phyloP scores from a whole-genome alignment of 2,797 vertebrate species.

The Vultur gryphus region DNA sequence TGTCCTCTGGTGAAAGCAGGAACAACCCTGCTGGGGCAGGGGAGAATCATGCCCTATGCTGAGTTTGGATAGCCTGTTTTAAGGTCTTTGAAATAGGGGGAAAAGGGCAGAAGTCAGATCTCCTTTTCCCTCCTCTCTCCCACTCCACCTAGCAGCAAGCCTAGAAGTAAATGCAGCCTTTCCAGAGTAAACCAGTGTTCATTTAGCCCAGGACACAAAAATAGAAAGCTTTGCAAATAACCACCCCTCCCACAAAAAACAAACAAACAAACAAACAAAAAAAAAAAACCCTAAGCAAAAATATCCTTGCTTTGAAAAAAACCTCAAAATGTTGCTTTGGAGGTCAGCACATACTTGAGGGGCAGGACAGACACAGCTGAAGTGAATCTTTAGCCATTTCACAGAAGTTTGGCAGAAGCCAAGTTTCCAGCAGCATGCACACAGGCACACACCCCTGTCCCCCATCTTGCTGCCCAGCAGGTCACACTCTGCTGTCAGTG shows the following conservation, averaged over 20 bases:
- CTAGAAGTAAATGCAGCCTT: not conserved
- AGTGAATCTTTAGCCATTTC: not conserved
- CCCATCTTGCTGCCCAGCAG: not conserved
- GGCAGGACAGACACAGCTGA: not conserved
- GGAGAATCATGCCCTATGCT: not conserved
- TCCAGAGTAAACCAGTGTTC: not conserved
- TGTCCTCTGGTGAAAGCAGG: not conserved
- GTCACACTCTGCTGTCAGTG: not conserved
- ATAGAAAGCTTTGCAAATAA: not conserved
- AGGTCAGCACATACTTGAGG: not conserved
- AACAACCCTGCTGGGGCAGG: not conserved
- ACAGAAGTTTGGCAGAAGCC: not conserved
- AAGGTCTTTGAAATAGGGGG: not conserved
- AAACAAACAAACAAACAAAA: not conserved
- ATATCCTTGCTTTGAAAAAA: not conserved
- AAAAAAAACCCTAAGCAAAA: not conserved
- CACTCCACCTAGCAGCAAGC: not conserved
- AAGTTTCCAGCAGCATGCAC: not conserved
- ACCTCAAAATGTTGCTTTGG: not conserved
- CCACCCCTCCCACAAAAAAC: not conserved
- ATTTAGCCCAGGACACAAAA: not conserved
- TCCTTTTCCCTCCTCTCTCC: not conserved
- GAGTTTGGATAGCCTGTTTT: not conserved
- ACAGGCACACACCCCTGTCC: fast-evolving
- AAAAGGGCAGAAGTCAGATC: not conserved